A percentile compares a stretch with the other conserved stretches of the same genome.
phyloP scores from a whole-genome alignment of 2,888 invertebrate species.

The Nomada flava region DNA sequence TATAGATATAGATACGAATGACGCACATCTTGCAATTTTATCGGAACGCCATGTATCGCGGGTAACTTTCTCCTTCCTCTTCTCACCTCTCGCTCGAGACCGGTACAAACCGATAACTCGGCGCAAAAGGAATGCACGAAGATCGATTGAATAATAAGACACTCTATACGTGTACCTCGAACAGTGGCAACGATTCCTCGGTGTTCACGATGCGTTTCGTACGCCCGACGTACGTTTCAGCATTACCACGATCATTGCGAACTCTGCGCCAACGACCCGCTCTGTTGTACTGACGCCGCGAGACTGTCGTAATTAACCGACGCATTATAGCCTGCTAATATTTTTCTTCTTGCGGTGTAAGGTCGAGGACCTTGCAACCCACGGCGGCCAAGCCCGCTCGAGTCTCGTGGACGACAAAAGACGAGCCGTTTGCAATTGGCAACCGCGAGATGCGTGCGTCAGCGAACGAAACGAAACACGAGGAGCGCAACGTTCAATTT shows the following conservation, averaged over 20 bases:
- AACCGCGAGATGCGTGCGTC: neutral
- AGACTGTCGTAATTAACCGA: constrained; percentile 24
- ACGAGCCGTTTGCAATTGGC: constrained; percentile 15
- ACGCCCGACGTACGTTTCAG: neutral
- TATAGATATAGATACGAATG: neutral
- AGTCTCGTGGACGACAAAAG: constrained; percentile 17
- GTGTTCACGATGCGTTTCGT: neutral
- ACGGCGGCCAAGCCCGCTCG: constrained; percentile 39
- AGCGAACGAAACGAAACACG: neutral
- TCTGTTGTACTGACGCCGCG: neutral
- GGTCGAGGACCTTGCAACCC: constrained; percentile 47
- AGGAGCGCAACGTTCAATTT: neutral
- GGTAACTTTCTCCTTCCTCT: constrained; percentile 1
- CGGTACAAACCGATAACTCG: neutral
- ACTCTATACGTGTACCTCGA: constrained; percentile 1
- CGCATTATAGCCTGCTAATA: constrained; percentile 13
- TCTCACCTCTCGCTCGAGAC: neutral
- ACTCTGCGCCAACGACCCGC: neutral
- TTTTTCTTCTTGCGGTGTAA: constrained; percentile 44
- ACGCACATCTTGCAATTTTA: neutral
- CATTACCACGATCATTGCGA: constrained; percentile 8
- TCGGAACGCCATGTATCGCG: neutral
- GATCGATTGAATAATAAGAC: constrained; percentile 13
- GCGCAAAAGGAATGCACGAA: constrained; percentile 12
- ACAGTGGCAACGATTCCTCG: constrained; percentile 3